A percentile compares a stretch with the other conserved stretches of the same genome.
Evolutionary conservation across 2,888 invertebrate species (phyloP).

Genomic region (Drosophila conformis): DNA sequence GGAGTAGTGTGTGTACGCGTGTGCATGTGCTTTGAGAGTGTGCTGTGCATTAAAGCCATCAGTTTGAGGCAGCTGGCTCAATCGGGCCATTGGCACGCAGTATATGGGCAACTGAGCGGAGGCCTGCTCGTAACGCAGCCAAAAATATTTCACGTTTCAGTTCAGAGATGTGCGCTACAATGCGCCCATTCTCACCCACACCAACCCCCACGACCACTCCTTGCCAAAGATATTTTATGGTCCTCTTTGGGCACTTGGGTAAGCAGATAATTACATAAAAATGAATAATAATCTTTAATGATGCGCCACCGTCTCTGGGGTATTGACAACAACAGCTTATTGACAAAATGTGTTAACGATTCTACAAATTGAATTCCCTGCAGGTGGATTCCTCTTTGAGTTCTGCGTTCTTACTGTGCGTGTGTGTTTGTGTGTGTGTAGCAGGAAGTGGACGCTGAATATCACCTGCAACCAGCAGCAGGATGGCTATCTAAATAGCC

Average conservation of each 20-base stretch:
- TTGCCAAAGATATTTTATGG: slow-evolving; percentile 38
- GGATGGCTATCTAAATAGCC: slow-evolving; percentile 68
- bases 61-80: slow-evolving; percentile 35
- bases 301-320: slow-evolving; percentile 44
- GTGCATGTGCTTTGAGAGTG: not conserved
- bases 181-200: not conserved
- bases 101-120: slow-evolving; percentile 18
- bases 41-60: slow-evolving; percentile 42
- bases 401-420: not conserved
- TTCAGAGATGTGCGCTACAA: not conserved
- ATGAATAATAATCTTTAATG: slow-evolving; percentile 73
- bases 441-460: slow-evolving; percentile 49
- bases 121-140: slow-evolving; percentile 19
- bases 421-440: slow-evolving; percentile 11
- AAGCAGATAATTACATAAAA: slow-evolving; percentile 75
- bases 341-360: slow-evolving; percentile 76
- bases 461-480: slow-evolving; percentile 56
- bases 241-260: slow-evolving; percentile 41
- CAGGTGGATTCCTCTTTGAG: slow-evolving; percentile 1
- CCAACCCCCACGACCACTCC: not conserved
- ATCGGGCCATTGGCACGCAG: slow-evolving; percentile 41
- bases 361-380: slow-evolving; percentile 68
- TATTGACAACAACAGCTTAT: slow-evolving; percentile 70
- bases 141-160: slow-evolving; percentile 27
- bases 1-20: not conserved